Conservation (phyloP, 2,113 vertebrate genomes). For the Myrmecophaga tridactyla region DNA sequence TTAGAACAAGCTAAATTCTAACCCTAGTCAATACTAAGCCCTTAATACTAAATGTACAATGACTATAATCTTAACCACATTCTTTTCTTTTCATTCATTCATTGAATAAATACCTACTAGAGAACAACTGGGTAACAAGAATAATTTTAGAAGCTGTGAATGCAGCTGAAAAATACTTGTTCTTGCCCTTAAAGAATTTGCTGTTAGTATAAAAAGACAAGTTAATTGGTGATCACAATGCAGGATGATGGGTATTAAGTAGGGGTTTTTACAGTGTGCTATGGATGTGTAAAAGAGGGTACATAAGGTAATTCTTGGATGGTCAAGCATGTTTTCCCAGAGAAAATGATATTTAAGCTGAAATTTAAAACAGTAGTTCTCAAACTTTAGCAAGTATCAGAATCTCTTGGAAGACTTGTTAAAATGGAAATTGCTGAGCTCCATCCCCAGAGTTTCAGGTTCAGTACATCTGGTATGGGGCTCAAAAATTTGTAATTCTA, state of each 20-base stretch:
- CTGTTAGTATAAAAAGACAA: not conserved
- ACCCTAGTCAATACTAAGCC: not conserved
- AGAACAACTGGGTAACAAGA: not conserved
- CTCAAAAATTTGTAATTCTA: slow-evolving; percentile 15
- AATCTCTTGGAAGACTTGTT: not conserved
- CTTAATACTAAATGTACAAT: not conserved
- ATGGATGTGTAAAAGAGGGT: not conserved
- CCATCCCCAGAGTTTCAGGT: not conserved
- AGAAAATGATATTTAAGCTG: not conserved
- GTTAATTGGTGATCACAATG: not conserved
- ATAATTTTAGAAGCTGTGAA: not conserved
- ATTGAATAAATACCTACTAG: slow-evolving; percentile 13
- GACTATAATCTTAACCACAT: not conserved
- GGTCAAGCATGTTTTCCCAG: not conserved
- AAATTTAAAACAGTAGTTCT: slow-evolving; percentile 10
- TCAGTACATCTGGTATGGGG: not conserved
- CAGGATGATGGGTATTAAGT: not conserved
- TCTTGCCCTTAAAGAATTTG: not conserved
- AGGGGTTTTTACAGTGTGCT: not conserved
- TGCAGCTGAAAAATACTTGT: not conserved
- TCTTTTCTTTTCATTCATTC: not conserved
- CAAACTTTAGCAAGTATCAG: not conserved
- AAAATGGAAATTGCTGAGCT: not conserved
- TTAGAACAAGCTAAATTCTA: not conserved
- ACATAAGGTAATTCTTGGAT: not conserved